Base-by-base conservation (phyloP, 1,140 invertebrate species). In the Rhagoletis zephyria region DNA sequence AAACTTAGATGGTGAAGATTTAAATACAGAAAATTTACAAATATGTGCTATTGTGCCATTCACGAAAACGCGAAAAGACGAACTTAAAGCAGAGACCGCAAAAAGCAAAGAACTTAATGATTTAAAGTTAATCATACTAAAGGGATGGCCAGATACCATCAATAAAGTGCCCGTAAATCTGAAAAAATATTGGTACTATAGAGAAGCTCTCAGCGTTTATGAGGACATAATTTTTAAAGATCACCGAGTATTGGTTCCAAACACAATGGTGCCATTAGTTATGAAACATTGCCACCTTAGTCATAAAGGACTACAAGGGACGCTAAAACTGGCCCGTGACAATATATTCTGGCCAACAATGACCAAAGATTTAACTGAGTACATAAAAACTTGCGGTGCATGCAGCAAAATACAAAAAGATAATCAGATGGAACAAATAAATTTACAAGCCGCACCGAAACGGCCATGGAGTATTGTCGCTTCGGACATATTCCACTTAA, bases 211-310 rank as follows among this genome's bases (percentile, higher is more conserved):
- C 16, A 74, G 56, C 10, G 48, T 65, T 65, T 19, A 89, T n/a
- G 88, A 90, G 86, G 90, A 88, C 14, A 67, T 93, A 10, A 77
- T 92, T 10, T 89, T 91, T 30, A 89, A 89, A 81, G 89, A 89
- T 56, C 81, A 91, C 86, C 86, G 89, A 48, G 87, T 92, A 14
- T 64, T 92, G 2, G 89, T 93, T 56, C 90, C 91, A 63, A 87
- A 59, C 93, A 93, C 89, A 85, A 89, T 14, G 92, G 92, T 4
- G 90, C 91, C 42, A 45, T 51, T 40, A 89, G 70, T 40, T 74
- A 42, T n/a, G 30, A 77, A 56, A 16, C 48, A 77, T 14, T 85
- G 60, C 87, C 88, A n/a, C 61, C 67, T 64, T 30, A 89, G 87
- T 9, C 85, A 19, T 40, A 88, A 16, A 87, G 63, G 48, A 87